Conservation (phyloP, 2,797 vertebrate genomes). For the Cossypha caffra region DNA sequence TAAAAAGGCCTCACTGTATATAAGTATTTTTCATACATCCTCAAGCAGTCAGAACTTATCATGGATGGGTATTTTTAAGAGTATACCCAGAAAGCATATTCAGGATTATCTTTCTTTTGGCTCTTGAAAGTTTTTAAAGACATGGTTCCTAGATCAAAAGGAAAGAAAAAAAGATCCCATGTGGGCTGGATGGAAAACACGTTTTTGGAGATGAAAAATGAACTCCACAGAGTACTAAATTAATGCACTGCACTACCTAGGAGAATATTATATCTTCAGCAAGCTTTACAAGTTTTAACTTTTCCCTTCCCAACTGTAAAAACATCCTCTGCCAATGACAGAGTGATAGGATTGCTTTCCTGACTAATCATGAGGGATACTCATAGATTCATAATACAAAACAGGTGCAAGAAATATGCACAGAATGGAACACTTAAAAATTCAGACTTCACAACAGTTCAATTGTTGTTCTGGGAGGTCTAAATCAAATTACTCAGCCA, state of each 20-base stretch:
- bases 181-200: background rate
- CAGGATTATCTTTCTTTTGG: background rate
- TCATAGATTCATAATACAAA: slow-evolving; percentile 64
- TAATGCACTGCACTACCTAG: slow-evolving; percentile 44
- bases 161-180: background rate
- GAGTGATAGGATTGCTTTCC: slow-evolving; percentile 40
- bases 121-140: background rate
- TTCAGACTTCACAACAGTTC: background rate
- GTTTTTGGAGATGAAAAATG: slow-evolving; percentile 59
- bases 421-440: slow-evolving; percentile 23
- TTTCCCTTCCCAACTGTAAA: slow-evolving; percentile 57
- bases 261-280: slow-evolving; percentile 33
- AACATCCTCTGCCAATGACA: slow-evolving; percentile 63
- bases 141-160: slow-evolving; percentile 29
- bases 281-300: slow-evolving; percentile 46
- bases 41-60: background rate
- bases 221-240: slow-evolving; percentile 47
- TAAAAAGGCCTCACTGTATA: background rate
- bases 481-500: background rate
- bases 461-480: slow-evolving; percentile 7
- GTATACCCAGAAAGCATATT: background rate
- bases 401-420: slow-evolving; percentile 69
- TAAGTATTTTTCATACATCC: background rate
- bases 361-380: slow-evolving; percentile 52
- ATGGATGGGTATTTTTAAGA: background rate